Base-by-base conservation (phyloP, 2,797 vertebrate genomes). In the Enteromius afrohamiltoni region DNA sequence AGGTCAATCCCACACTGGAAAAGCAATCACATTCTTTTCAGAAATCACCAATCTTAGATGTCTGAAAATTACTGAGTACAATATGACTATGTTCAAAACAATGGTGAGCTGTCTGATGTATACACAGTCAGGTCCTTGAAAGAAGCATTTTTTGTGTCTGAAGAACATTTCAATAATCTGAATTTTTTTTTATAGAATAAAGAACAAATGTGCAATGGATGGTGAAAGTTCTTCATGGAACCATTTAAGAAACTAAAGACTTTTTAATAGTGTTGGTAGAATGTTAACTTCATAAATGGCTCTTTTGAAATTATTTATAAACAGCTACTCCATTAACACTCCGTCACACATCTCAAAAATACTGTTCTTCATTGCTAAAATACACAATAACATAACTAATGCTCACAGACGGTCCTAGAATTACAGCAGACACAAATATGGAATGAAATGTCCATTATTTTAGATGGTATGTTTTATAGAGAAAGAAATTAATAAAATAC, bases 1-100 rank as follows among this genome's bases (percentile, higher is more conserved):
- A 21, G 23, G 16, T 80, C 49, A 58, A 70, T 75, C 29, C 60
- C 26, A 37, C 29, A 78, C 40, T 65, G 62, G 29, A 79, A 68
- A 5, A 19, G 0, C 29, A 21, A 37, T 75, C 21, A 21, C 29
- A 19, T 16, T 31, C 4, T 17, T 34, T 26, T 71, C 13, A 51
- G 26, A 74, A 74, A 19, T 21, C 6, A 49, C 9, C 42, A 23
- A 7, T 23, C n/a, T 49, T 51, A 58, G n/a, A 58, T 0, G 10
- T 58, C 11, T 23, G n/a, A n/a, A 4, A 11, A 58, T 55, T 55
- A 55, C n/a, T n/a, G 37, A 40, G 37, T 8, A 49, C 16, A 19
- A 29, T 49, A 65, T 64, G 6, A 29, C 19, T 49, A 8, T 65
- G 60, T 8, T 23, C 9, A 3, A 51, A 67, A 31, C 53, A 26